Evolutionary conservation across 2,113 vertebrate species (phyloP), one percentile per base, ranked within the genome.

Genomic region (Vanacampus margaritifer): DNA sequence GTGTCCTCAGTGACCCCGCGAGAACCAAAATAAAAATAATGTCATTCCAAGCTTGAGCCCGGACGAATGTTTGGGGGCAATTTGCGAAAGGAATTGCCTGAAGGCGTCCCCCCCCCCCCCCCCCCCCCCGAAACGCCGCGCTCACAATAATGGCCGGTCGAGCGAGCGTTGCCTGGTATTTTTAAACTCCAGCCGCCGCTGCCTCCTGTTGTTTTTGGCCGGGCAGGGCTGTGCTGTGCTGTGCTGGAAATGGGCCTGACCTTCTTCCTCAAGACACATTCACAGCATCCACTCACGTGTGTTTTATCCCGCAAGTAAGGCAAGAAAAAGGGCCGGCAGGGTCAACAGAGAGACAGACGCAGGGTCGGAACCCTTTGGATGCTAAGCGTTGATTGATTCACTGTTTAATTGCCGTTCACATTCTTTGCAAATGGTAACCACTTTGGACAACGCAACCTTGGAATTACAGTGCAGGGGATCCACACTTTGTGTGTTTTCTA

Each of bases 141-240:
- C 21, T 35, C 26, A 14, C 45, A 65, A 48, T 50, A 65, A 65
- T 48, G 24, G 46, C 12, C 14, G 62, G 69, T 54, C 1, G 56
- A 64, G 68, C 35, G 45, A 41, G 36, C 56, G 56, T 17, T 28
- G 36, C 57, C 71, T 62, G 73, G 69, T 78, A 76, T 88, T 80
- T 83, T 77, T 75, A 84, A 50, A 72, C 75, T 79, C 71, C 60
- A 17, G n/a, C 64, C 73, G 72, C 81, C 81, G 65, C 79, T 82
- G 76, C 56, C 79, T 69, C 64, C 70, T 80, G 80, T 78, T 83
- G 67, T 69, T 65, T 66, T 75, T 76, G 71, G 67, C 73, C 16
- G 39, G 65, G 48, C n/a, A n/a, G n/a, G n/a, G 7, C 23, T 16
- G n/a, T 43, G n/a, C 23, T 43, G 39, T n/a, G 7, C 23, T 16